Percentiles rank a stretch among this genome's conserved stretches.
Conservation (phyloP, 2,888 invertebrate species). For the Muschampia plurimacula region DNA sequence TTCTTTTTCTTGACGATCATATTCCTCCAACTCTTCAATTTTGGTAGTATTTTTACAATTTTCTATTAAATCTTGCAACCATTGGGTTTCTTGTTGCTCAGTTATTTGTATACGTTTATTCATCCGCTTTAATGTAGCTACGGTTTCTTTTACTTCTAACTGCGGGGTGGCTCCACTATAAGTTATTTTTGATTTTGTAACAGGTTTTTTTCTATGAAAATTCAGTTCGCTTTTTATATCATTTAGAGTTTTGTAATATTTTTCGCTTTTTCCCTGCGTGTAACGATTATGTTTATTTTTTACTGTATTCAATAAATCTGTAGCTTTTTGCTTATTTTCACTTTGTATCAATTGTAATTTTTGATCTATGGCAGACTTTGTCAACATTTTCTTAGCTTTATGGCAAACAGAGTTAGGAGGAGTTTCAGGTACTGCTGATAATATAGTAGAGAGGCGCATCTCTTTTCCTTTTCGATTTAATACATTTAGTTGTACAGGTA, state of each 20-base stretch:
- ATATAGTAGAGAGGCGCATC: conserved; percentile 23
- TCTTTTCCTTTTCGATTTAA: conserved; percentile 63
- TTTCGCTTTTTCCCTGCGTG: conserved; percentile 63
- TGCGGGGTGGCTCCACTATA: conserved; percentile 39
- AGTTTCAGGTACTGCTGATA: conserved; percentile 51
- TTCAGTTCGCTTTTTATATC: conserved; percentile 60
- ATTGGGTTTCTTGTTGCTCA: conserved; percentile 78
- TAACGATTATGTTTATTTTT: conserved; percentile 63
- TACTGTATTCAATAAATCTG: conserved; percentile 61
- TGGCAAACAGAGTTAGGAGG: conserved; percentile 62
- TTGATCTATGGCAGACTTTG: conserved; percentile 69
- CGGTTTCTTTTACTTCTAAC: conserved; percentile 75
- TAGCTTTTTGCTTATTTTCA: conserved; percentile 69
- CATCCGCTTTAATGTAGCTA: conserved; percentile 80
- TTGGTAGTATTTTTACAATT: conserved; percentile 73
- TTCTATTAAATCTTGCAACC: conserved; percentile 77
- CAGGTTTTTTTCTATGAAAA: conserved; percentile 50
- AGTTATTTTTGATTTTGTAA: conserved; percentile 53
- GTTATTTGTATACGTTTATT: conserved; percentile 77
- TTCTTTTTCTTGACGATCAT: conserved; percentile 75
- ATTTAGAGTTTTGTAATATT: conserved; percentile 56
- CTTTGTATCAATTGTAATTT: conserved; percentile 65
- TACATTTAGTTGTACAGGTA: conserved; percentile 68
- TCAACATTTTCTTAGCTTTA: conserved; percentile 65
- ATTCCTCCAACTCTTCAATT: conserved; percentile 73